Percentiles rank a stretch among this genome's conserved stretches.
Conservation (phyloP, 2,888 invertebrate genomes). For the Colletes collaris region DNA sequence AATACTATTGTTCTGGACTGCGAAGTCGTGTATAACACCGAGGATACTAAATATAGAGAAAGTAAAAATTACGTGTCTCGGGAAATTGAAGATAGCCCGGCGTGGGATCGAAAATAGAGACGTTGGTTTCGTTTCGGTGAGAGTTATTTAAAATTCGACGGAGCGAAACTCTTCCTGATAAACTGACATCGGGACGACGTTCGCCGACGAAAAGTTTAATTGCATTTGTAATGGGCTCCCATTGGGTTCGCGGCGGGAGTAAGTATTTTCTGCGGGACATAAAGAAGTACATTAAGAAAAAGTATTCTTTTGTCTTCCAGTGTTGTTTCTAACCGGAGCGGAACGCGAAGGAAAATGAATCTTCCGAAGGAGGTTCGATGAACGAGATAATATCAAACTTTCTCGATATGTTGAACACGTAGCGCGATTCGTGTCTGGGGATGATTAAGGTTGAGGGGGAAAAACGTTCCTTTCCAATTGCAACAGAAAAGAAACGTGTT, state of each 20-base stretch:
- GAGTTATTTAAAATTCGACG: constrained; percentile 46
- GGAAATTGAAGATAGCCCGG: constrained; percentile 18
- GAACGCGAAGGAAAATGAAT: constrained; percentile 36
- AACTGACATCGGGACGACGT: constrained; percentile 35
- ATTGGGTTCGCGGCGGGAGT: constrained; percentile 28
- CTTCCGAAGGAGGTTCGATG: constrained; percentile 26
- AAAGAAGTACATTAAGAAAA: constrained; percentile 51
- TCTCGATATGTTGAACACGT: constrained; percentile 19
- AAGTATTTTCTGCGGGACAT: constrained; percentile 40
- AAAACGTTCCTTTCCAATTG: neutral
- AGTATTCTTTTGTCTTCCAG: constrained; percentile 37
- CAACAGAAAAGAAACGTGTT: constrained; percentile 1
- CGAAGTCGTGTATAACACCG: no score
- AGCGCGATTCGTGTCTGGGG: constrained; percentile 15
- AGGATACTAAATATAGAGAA: no score
- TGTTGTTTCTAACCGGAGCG: constrained; percentile 37
- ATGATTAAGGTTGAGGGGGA: constrained; percentile 29
- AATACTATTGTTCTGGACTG: no score
- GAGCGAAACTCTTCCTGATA: constrained; percentile 31
- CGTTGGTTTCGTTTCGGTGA: constrained; percentile 9
- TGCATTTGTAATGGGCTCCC: constrained; percentile 52
- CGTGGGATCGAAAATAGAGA: constrained; percentile 5
- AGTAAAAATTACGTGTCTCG: constrained; percentile 29
- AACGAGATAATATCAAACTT: constrained; percentile 35
- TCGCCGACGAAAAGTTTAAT: constrained; percentile 47